Base-by-base conservation (phyloP, 2,113 vertebrate species). In the Cygnus buccinator region DNA sequence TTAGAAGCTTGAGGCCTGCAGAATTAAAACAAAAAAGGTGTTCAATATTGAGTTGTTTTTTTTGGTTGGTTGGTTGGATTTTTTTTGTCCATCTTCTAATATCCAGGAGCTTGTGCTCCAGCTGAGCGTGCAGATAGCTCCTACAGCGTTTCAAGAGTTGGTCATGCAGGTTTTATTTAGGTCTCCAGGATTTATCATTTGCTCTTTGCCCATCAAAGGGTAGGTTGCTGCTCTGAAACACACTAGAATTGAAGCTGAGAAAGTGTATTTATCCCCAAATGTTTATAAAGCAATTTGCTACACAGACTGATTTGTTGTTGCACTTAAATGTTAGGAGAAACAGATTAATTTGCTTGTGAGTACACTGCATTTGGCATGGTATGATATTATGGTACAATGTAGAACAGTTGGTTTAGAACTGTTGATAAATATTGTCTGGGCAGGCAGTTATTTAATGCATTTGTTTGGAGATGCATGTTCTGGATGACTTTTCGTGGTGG, bases 121-220 rank as follows among this genome's bases (percentile, higher is more conserved):
- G 39, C 4, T 19, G 5, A n/a, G 3, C 0, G 0, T 1, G 25
- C 46, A 31, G 57, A 16, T 4, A 18, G 15, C 10, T 67, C 31
- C n/a, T 16, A 2, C 2, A 0, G 50, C 0, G 0, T 0, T 15
- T 48, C 6, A 10, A 0, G 21, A 44, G 9, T 2, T 21, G 25
- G 2, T 31, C 0, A 1, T 0, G 2, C 0, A 2, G 59, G 2
- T 19, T 2, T 63, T 46, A 4, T 5, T 65, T 9, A 8, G 9
- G 6, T 43, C 57, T 58, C 59, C 9, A 13, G 23, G 46, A 6
- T 71, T 28, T 20, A 1, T 5, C 8, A 13, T 0, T 3, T 7
- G 17, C 31, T 57, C 15, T 2, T 3, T 6, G 55, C 20, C 68
- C 2, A 0, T 0, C 1, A 6, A 17, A 37, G 41, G 25, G 15